Evolutionary conservation across 2,888 invertebrate species (phyloP), one percentile per base, ranked within the genome.

Genomic region (Drosophila mulleri): DNA sequence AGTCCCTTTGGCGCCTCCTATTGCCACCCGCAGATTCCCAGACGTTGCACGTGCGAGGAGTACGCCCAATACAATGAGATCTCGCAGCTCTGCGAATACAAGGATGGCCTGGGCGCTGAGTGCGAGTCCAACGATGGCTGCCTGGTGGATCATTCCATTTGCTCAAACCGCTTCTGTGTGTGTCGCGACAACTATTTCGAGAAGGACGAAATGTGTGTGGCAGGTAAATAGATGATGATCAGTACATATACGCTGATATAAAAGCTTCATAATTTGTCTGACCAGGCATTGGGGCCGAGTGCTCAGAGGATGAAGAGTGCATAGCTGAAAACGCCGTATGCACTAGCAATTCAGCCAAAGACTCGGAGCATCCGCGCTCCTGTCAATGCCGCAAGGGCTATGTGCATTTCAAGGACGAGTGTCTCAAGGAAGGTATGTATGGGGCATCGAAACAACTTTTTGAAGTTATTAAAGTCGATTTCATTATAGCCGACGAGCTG

Each of bases 311-410:
- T 65, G 73, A 79, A 4, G 92, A 92, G 16, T 93, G 93, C 58
- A 47, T 41, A 5, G 78, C 75, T 18, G 87, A 90, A 2, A 91
- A 92, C 67, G 75, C 92, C 3, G 65, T 62, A 14, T 92, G 92
- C 41, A 85, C 74, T 35, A 80, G 67, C 32, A 75, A 45, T n/a
- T 81, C 78, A 20, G 76, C 64, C 16, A 87, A 75, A 35, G 83
- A 87, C 48, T 78, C 74, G 8, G 83, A 91, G 9, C 82, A 82
- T 50, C 66, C 75, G 29, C 80, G 86, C 8, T 78, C 91, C 1
- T 92, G 93, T 37, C 91, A 92, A 72, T 93, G 93, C 56, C 90
- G 92, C 37, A 90, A 90, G 63, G 92, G 92, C 6, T 92, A 89
- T 64, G 92, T 92, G 2, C 91, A 92, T 62, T 91, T 92, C 60